Conservation (phyloP, 2,888 invertebrate genomes). For the Apotomis betuletana region DNA sequence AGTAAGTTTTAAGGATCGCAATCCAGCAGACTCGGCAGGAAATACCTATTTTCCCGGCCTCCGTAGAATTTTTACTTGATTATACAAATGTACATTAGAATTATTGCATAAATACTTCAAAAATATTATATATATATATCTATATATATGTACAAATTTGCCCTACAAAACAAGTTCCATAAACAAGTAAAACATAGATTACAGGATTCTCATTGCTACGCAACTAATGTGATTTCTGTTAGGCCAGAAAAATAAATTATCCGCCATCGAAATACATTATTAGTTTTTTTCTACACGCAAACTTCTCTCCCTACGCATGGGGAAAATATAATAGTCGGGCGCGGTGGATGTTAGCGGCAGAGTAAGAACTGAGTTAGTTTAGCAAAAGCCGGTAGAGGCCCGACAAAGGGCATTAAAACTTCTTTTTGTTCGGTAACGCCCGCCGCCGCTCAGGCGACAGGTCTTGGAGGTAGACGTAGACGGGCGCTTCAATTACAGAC, state of each 20-base stretch:
- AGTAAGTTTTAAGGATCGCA: no score
- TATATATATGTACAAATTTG: background rate
- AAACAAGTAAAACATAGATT: background rate
- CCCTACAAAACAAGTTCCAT: background rate
- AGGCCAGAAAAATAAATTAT: conserved; percentile 31
- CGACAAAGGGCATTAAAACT: conserved; percentile 77
- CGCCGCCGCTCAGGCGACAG: conserved; percentile 65
- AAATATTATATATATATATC: no score
- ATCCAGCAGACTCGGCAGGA: no score
- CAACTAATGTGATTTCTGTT: conserved; percentile 21
- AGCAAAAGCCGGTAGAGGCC: conserved; percentile 52
- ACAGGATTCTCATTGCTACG: background rate
- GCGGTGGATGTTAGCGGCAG: conserved; percentile 23
- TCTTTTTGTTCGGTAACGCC: conserved; percentile 75
- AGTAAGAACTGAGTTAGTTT: conserved; percentile 44
- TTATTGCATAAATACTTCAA: no score
- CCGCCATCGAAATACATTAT: conserved; percentile 14
- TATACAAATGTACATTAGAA: no score
- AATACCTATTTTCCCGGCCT: no score
- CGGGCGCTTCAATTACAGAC: conserved; percentile 80
- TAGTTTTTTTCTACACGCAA: conserved; percentile 16
- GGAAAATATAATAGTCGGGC: conserved; percentile 33
- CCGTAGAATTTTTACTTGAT: no score
- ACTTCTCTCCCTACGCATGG: conserved; percentile 15
- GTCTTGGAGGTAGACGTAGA: conserved; percentile 65